Base-by-base conservation (phyloP, 2,113 vertebrate genomes). In the Vulpes lagopus region DNA sequence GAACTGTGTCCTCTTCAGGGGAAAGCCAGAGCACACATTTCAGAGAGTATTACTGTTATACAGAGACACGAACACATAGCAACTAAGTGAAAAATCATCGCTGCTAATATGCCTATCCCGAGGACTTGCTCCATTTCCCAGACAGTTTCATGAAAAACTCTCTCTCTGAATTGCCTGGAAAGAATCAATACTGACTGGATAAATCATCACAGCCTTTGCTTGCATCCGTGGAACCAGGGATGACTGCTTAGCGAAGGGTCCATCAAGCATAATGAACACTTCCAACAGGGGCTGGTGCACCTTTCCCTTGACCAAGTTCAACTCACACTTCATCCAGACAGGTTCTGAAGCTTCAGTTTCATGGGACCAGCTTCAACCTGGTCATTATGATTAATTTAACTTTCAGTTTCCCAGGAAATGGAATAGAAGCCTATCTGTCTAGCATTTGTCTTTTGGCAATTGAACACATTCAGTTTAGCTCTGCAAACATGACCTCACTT, bases 121-220 rank as follows among this genome's bases (percentile, higher is more conserved):
- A 69, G 3, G 43, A 76, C 96, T 97, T 86, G 67, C 93, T 86
- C 64, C 87, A 0, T 71, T 62, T 97, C 73, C 81, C 82, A 94
- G 35, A 57, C 78, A 60, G 25, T 98, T 96, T 97, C 87, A 35
- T 57, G 84, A 98, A 96, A 98, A 96, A 88, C 23, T 96, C 93
- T 53, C 8, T 95, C 69, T 96, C 78, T 92, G 60, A 73, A 78
- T 95, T 97, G 11, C 95, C 79, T 81, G 57, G 8, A 96, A 97
- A 97, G 93, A 90, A 94, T 95, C 96, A 65, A 89, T 97, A 93
- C 11, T 0, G 67, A 49, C 73, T 85, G 15, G 93, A 38, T 95
- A 74, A 96, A 90, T 82, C 76, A 74, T 65, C 80, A 74, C 27
- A 86, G 96, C 80, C 90, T 5, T 11, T 0, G 3, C 12, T 86